These are phyloP conservation scores for Threskiornis aethiopicus DNA, from an alignment of 2,797 vertebrate species.

Conservation along the genomic window DNA sequence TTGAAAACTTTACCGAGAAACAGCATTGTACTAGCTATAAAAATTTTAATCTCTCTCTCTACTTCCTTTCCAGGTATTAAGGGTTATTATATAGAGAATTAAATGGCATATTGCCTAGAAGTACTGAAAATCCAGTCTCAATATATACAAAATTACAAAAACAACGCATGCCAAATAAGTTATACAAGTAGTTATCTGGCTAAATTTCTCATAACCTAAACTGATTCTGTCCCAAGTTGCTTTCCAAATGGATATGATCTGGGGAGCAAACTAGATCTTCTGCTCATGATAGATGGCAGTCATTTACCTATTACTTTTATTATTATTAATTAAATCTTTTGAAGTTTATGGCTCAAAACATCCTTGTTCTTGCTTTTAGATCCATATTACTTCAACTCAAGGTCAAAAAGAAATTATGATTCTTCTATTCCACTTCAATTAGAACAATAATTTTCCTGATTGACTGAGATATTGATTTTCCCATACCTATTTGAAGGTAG, in stretches of 20 bases:
- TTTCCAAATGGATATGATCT: slow-evolving; percentile 1
- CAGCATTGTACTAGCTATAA: background rate
- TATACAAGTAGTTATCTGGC: background rate
- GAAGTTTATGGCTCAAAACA: slow-evolving; percentile 43
- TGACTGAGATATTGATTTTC: slow-evolving; percentile 24
- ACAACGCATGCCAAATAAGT: background rate
- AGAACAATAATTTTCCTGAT: slow-evolving; percentile 7
- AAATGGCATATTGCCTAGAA: slow-evolving; percentile 19
- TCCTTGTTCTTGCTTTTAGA: slow-evolving; percentile 60
- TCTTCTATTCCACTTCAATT: background rate
- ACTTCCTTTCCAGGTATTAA: background rate
- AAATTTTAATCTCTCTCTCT: background rate
- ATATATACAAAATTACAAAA: background rate
- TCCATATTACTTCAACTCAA: background rate
- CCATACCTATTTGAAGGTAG: background rate
- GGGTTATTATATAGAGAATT: background rate
- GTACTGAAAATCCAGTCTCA: slow-evolving; percentile 37
- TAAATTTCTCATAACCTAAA: background rate
- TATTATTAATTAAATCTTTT: slow-evolving; percentile 25
- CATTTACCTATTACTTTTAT: slow-evolving; percentile 44
- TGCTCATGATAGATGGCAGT: background rate
- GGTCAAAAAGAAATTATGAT: slow-evolving; percentile 31
- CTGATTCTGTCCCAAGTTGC: background rate
- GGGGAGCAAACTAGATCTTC: background rate
- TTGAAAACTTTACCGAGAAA: background rate